These are phyloP conservation scores for Chorisops tibialis DNA, from an alignment of 2,888 invertebrate species.

Conservation along the genomic window DNA sequence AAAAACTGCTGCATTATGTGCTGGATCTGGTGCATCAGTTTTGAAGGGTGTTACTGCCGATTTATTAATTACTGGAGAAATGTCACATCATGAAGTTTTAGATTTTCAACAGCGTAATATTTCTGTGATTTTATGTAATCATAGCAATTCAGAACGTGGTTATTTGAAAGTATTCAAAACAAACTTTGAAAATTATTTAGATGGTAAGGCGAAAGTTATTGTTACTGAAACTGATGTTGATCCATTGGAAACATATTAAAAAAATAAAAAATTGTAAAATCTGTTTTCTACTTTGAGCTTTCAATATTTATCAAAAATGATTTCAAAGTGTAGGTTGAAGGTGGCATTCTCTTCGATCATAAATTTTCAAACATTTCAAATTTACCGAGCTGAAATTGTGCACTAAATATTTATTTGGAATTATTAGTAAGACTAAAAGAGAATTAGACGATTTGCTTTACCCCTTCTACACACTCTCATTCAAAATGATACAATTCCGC, in stretches of 20 bases:
- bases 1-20: conserved; percentile 74
- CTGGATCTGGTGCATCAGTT: conserved; percentile 82
- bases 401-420: no score
- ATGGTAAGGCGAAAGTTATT: conserved; percentile 59
- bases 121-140: conserved; percentile 84
- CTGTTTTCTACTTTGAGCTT: neutral
- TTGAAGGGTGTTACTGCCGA: conserved; percentile 70
- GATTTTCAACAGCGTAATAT: conserved; percentile 77
- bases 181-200: conserved; percentile 47
- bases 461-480: no score
- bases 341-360: neutral
- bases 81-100: conserved; percentile 91
- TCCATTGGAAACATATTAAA: conserved; percentile 69
- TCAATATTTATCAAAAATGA: no score
- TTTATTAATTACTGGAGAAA: conserved; percentile 85
- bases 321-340: neutral
- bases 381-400: no score
- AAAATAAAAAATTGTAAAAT: conserved; percentile 5
- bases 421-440: no score
- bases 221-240: conserved; percentile 74
- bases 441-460: no score
- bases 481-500: no score
- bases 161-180: conserved; percentile 64
- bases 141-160: conserved; percentile 91
- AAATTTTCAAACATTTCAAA: no score